These are phyloP conservation scores for Platygyra sinensis DNA, from an alignment of 64 coral and sea anemone species.

Conservation along the genomic window DNA sequence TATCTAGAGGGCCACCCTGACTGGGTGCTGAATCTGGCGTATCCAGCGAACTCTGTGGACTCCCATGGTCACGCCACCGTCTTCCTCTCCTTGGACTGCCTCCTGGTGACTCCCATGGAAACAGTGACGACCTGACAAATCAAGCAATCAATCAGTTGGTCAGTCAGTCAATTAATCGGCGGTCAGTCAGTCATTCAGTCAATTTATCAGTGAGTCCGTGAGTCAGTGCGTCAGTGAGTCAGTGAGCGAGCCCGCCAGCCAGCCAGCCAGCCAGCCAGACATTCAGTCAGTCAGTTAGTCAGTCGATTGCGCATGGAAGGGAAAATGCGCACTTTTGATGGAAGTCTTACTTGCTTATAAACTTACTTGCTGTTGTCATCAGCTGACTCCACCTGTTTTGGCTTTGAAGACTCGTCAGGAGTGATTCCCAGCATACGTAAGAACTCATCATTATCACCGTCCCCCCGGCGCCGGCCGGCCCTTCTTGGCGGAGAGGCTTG, in stretches of 20 bases:
- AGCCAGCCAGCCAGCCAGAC: no score
- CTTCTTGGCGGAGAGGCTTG: conserved; percentile 36
- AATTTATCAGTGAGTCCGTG: no score
- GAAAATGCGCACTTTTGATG: no score
- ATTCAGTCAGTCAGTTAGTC: no score
- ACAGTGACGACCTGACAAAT: conserved; percentile 42
- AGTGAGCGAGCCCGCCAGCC: no score
- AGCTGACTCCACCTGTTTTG: conserved; percentile 13
- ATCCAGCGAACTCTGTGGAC: conserved; percentile 16
- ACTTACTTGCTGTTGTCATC: conserved; percentile 29
- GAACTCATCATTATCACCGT: conserved; percentile 69
- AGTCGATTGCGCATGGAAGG: no score
- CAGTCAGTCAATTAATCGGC: not conserved
- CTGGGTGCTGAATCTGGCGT: not conserved
- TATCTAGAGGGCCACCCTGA: not conserved
- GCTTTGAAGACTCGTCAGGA: conserved; percentile 53
- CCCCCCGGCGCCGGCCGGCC: conserved; percentile 36
- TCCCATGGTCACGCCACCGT: conserved; percentile 58
- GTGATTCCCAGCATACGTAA: conserved; percentile 82
- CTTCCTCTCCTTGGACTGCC: conserved; percentile 60
- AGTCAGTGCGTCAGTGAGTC: no score
- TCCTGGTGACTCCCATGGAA: conserved; percentile 52
- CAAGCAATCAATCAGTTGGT: not conserved
- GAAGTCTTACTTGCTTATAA: no score
- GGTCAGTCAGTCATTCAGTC: not conserved